Conservation (phyloP, 2,888 invertebrate species). For the Drosophila hamatofila region DNA sequence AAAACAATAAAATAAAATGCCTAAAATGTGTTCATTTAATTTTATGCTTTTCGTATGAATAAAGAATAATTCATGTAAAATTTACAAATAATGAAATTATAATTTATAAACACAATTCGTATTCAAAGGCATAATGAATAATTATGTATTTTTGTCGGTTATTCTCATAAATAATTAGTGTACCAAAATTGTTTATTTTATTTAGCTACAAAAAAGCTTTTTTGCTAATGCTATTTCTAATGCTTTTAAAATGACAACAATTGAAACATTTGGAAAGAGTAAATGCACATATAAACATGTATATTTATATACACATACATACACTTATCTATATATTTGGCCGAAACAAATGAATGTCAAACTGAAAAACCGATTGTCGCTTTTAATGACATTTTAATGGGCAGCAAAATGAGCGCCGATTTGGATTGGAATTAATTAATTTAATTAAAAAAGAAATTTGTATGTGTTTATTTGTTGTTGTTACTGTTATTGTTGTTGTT, state of each 20-base stretch:
- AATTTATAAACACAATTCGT: too few species aligned
- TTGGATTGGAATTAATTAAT: conserved; percentile 65
- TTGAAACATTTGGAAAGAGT: neutral
- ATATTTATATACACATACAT: neutral
- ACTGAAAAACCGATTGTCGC: conserved; percentile 46
- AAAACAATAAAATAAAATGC: too few species aligned
- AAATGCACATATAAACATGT: neutral
- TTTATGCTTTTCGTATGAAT: too few species aligned
- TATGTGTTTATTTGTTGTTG: conserved; percentile 8
- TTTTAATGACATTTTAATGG: conserved; percentile 77
- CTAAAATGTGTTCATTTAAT: too few species aligned
- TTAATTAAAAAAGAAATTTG: conserved; percentile 65
- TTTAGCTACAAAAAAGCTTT: too few species aligned
- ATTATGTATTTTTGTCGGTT: too few species aligned
- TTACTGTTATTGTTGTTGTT: conserved; percentile 1
- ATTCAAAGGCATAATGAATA: too few species aligned
- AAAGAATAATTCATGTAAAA: too few species aligned
- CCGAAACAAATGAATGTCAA: conserved; percentile 22
- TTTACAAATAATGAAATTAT: too few species aligned
- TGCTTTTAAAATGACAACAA: neutral
- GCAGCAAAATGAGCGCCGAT: conserved; percentile 65
- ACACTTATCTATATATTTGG: neutral
- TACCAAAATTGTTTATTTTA: too few species aligned
- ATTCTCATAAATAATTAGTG: too few species aligned
- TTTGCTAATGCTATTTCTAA: neutral